Base-by-base conservation (phyloP, 2,888 invertebrate species). In the Leucania comma region DNA sequence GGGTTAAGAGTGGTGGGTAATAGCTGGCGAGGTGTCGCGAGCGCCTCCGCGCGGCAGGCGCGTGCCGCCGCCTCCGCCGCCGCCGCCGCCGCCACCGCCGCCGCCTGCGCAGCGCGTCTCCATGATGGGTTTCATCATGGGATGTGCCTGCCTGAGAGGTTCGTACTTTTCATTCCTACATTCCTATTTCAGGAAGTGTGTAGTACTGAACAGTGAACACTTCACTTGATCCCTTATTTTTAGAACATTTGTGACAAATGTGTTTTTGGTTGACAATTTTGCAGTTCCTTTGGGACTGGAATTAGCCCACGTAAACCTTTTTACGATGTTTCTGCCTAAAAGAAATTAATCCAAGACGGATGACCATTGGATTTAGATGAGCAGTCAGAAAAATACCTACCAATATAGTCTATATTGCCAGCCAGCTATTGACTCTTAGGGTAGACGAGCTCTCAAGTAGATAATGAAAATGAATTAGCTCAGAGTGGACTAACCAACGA, bases 81-180 rank as follows among this genome's bases (percentile, higher is more conserved):
- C 93, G 78, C 89, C 89, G 75, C 89, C 90, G 73, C 88, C 92
- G 76, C 89, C 87, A 74, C 89, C 93, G 82, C 91, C 92, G 81
- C 87, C 92, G 83, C 88, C 86, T 80, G 88, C 93, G 87, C 91
- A 91, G 87, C 91, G 94, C 75, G 88, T 93, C 86, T 96, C 97
- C 96, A 98, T 98, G 98, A 98, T 98, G 98, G 98, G 98, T 96
- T 98, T 98, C 97, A 98, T 98, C 97, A 98, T 98, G 98, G 98
- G 98, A 95, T 98, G 98, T 97, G 98, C 98, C 96, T 98, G 98
- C 97, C 97, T 98, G 96, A 98, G 98, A 98, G 98, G 98, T 98
- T 87, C 85, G 93, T 92, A 88, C 35, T 22, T 67, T 42, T 46
- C 2, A 24, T 32, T 60, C 22, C 54, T 48, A 56, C 26, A 26